phyloP scores from a whole-genome alignment of 2,888 invertebrate species.

The Sisyra nigra region DNA sequence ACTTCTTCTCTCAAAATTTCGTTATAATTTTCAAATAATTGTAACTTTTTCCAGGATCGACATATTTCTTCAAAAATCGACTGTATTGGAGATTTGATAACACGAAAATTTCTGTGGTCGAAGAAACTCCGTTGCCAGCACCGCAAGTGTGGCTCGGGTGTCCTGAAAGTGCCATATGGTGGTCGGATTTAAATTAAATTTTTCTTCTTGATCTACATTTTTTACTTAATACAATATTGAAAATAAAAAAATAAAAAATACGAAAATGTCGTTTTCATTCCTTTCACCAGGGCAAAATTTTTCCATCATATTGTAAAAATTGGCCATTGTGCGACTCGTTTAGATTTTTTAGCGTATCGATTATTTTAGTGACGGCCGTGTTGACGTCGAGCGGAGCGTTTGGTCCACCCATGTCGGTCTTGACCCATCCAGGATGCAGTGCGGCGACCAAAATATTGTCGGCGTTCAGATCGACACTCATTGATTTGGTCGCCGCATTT shows the following conservation, averaged over 20 bases:
- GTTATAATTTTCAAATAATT: neutral
- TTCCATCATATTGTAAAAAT: slow-evolving; percentile 65
- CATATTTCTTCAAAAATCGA: slow-evolving; percentile 62
- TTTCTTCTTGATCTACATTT: neutral
- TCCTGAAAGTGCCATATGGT: slow-evolving; percentile 27
- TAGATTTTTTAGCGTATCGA: slow-evolving; percentile 45
- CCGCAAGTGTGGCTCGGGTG: slow-evolving; percentile 56
- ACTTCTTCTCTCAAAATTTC: neutral
- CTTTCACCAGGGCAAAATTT: slow-evolving; percentile 51
- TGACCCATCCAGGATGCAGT: slow-evolving; percentile 86
- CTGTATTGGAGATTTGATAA: slow-evolving; percentile 65
- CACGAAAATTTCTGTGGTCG: slow-evolving; percentile 35
- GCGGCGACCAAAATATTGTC: slow-evolving; percentile 56
- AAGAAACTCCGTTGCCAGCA: slow-evolving; percentile 45
- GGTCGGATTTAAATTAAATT: slow-evolving; percentile 2
- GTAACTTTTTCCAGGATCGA: slow-evolving; percentile 34
- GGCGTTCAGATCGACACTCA: slow-evolving; percentile 63
- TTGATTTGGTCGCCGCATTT: slow-evolving; percentile 72
- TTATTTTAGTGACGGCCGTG: slow-evolving; percentile 45
- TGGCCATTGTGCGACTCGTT: slow-evolving; percentile 52
- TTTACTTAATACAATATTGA: neutral
- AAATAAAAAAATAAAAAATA: neutral
- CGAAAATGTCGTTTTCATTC: neutral
- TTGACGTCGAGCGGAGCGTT: slow-evolving; percentile 60
- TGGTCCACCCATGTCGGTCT: slow-evolving; percentile 76